A percentile compares a stretch with the other conserved stretches of the same genome.
These are phyloP conservation scores for Hemibagrus wyckioides DNA, from an alignment of 2,113 vertebrate species.

Conservation along the genomic window DNA sequence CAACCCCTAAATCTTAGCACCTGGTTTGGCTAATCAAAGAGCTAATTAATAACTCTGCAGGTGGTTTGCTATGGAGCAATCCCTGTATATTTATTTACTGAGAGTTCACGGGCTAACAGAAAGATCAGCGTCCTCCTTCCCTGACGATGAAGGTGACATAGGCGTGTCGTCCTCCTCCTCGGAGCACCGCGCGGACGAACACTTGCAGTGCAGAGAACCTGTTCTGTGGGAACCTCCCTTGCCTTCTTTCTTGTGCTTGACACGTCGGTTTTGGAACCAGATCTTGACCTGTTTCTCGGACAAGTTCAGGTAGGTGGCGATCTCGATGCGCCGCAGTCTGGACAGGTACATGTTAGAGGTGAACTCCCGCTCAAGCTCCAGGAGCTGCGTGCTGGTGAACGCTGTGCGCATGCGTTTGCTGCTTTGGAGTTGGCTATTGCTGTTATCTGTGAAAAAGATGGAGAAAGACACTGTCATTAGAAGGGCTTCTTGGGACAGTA, in stretches of 20 bases:
- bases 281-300: slow-evolving; percentile 99
- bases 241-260: slow-evolving; percentile 99
- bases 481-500: too few species aligned
- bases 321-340: slow-evolving; percentile 96
- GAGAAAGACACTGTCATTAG: not conserved
- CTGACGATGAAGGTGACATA: slow-evolving; percentile 92
- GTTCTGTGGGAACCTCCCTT: slow-evolving; percentile 83
- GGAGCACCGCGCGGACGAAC: slow-evolving; percentile 85
- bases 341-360: slow-evolving; percentile 99
- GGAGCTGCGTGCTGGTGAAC: slow-evolving; percentile 97
- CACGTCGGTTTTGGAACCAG: slow-evolving; percentile 98
- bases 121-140: slow-evolving; percentile 92
- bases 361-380: slow-evolving; percentile 97
- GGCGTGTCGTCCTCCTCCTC: slow-evolving; percentile 92
- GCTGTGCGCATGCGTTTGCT: slow-evolving; percentile 99
- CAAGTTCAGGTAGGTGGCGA: slow-evolving; percentile 98
- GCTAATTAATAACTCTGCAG: not conserved
- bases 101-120: slow-evolving; percentile 82
- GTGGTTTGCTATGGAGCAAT: not conserved
- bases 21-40: slow-evolving; percentile 11
- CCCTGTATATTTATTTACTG: not conserved
- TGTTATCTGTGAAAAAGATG: slow-evolving; percentile 77
- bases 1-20: slow-evolving; percentile 1
- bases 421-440: slow-evolving; percentile 88
- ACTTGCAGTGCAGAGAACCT: slow-evolving; percentile 85